Evolutionary conservation across 2,113 vertebrate species (phyloP).

Genomic region (Zosterops hypoxanthus): DNA sequence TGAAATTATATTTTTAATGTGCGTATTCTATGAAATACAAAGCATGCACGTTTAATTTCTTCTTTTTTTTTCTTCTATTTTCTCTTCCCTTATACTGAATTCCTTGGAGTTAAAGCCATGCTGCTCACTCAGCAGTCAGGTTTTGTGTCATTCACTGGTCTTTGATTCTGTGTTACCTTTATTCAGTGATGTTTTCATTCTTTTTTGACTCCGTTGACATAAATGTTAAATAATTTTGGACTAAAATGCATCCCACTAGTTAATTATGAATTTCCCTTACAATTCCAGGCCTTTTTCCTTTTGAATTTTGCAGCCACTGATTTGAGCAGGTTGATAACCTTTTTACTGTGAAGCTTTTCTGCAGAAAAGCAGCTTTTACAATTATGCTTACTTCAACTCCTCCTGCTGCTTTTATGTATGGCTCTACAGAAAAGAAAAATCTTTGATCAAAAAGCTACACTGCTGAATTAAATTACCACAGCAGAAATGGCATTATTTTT

Average conservation of each 20-base stretch:
- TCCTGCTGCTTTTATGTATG: not conserved
- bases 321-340: not conserved
- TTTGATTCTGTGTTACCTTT: not conserved
- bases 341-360: not conserved
- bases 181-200: not conserved
- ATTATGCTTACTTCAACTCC: not conserved
- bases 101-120: not conserved
- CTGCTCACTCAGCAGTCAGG: not conserved
- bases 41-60: not conserved
- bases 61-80: not conserved
- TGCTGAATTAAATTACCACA: not conserved
- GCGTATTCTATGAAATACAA: not conserved
- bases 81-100: not conserved
- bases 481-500: not conserved
- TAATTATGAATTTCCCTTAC: not conserved
- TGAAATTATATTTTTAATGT: not conserved
- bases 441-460: not conserved
- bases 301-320: not conserved
- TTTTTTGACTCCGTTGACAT: not conserved
- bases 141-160: not conserved
- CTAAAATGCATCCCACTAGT: not conserved
- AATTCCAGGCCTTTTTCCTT: not conserved
- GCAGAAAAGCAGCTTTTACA: not conserved
- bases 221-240: not conserved
- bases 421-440: not conserved